These are phyloP conservation scores for Pycnonotus jocosus DNA, from an alignment of 2,113 vertebrate genomes.

Conservation along the genomic window DNA sequence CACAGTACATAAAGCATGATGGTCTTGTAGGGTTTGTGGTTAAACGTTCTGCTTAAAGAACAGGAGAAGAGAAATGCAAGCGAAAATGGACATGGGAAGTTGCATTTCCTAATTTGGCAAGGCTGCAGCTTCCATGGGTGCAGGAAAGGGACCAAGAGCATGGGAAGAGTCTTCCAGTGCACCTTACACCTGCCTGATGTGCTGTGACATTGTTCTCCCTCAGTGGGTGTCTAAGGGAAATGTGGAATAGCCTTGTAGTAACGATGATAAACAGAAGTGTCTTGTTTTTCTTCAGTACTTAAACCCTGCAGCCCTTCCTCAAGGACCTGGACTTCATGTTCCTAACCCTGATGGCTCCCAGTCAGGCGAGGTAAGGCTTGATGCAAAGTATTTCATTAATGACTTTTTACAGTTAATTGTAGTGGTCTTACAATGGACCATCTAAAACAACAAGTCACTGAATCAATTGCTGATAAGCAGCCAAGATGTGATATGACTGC, in stretches of 20 bases:
- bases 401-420: not conserved
- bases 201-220: not conserved
- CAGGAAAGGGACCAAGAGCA: not conserved
- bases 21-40: not conserved
- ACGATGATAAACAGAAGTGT: not conserved
- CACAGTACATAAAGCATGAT: not conserved
- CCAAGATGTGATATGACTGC: not conserved
- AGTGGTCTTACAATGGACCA: not conserved
- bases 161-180: not conserved
- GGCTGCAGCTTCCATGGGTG: not conserved
- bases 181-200: not conserved
- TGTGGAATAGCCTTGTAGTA: not conserved
- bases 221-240: not conserved
- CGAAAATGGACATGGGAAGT: not conserved
- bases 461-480: not conserved
- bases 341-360: conserved; percentile 69
- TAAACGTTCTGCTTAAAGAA: not conserved
- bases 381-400: not conserved
- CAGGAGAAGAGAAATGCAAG: not conserved
- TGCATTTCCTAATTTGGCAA: not conserved
- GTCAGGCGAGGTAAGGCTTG: conserved; percentile 82
- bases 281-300: conserved; percentile 70
- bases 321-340: conserved; percentile 72
- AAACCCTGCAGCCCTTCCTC: conserved; percentile 69
- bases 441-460: not conserved